Evolutionary conservation across 2,888 invertebrate genomes (phyloP).

Genomic region (Lepetodrilus schrolli): DNA sequence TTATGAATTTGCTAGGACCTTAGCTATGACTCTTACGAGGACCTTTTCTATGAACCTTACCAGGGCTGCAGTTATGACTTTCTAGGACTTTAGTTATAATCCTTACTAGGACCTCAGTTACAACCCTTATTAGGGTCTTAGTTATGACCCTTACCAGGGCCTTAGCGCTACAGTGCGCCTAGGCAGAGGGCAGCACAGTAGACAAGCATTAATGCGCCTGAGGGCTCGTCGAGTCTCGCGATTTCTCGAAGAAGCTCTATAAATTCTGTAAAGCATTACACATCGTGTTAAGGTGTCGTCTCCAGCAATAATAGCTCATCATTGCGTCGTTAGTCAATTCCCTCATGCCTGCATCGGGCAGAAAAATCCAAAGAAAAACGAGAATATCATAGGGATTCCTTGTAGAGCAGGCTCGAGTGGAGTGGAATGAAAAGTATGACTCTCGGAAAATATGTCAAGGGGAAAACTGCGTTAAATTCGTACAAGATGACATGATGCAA

Average conservation of each 20-base stretch:
- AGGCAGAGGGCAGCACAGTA: no score
- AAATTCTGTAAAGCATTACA: slow-evolving; percentile 10
- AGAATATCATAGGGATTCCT: not conserved
- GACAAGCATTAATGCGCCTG: not conserved
- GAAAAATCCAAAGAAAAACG: slow-evolving; percentile 3
- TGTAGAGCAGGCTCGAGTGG: not conserved
- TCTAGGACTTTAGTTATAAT: no score
- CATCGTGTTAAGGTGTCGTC: not conserved
- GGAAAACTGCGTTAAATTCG: slow-evolving; percentile 11
- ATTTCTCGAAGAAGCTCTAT: not conserved
- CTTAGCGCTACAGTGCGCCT: no score
- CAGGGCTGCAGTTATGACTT: no score
- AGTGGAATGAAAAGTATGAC: no score
- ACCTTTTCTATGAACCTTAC: no score
- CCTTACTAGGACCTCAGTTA: no score
- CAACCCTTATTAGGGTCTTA: no score
- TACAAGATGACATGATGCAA: slow-evolving; percentile 12
- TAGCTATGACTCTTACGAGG: no score
- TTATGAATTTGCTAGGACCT: no score
- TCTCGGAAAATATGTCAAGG: no score
- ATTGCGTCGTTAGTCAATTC: slow-evolving; percentile 17
- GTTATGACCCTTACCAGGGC: no score
- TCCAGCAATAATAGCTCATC: slow-evolving; percentile 10
- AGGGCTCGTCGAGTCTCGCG: not conserved
- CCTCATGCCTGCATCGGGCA: not conserved